phyloP scores from a whole-genome alignment of 1,140 invertebrate genomes.

The Pararge aegeria region DNA sequence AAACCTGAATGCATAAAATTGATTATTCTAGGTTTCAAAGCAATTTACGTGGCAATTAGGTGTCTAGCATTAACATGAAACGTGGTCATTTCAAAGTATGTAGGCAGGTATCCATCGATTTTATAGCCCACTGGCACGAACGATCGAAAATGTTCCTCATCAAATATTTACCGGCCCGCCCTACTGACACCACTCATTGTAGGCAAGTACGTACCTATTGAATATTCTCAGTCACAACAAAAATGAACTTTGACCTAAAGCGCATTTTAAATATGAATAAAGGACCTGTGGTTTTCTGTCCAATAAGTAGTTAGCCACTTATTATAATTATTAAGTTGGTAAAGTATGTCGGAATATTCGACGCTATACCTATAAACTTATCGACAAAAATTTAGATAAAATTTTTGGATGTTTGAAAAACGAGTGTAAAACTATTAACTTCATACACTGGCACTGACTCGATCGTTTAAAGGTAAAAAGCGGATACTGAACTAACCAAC shows the following conservation, averaged over 20 bases:
- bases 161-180: slow-evolving; percentile 51
- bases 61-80: slow-evolving; percentile 19
- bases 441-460: too few species aligned
- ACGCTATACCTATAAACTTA: too few species aligned
- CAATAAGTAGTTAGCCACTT: too few species aligned
- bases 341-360: too few species aligned
- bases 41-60: slow-evolving; percentile 21
- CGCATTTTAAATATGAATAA: background rate
- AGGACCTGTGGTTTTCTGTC: too few species aligned
- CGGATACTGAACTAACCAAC: slow-evolving; percentile 28
- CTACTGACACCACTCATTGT: slow-evolving; percentile 42
- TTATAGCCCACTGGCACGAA: slow-evolving; percentile 32
- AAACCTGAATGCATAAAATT: background rate
- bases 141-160: slow-evolving; percentile 49
- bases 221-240: slow-evolving; percentile 19
- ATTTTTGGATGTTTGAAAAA: too few species aligned
- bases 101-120: slow-evolving; percentile 45
- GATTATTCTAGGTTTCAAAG: slow-evolving; percentile 14
- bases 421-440: too few species aligned
- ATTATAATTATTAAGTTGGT: too few species aligned
- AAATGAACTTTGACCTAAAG: slow-evolving; percentile 7
- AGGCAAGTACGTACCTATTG: too few species aligned
- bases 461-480: too few species aligned
- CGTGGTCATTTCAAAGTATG: slow-evolving; percentile 33
- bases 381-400: too few species aligned